Evolutionary conservation across 2,888 invertebrate species (phyloP), one percentile per base, ranked within the genome.

Genomic region (Quadriops clusia): DNA sequence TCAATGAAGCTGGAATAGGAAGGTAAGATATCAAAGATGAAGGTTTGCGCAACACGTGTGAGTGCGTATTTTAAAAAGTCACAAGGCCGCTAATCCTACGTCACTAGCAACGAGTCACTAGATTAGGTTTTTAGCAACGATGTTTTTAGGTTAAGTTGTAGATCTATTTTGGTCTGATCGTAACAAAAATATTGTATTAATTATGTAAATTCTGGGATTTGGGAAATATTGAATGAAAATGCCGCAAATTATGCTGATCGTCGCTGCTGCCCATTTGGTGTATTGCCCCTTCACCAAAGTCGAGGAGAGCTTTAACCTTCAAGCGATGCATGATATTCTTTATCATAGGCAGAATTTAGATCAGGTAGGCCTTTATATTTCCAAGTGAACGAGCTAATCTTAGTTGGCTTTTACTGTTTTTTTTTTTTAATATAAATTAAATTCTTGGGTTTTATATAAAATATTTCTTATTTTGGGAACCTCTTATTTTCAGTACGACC

Each of bases 261-360:
- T 83, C 46, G 81, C 84, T 36, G 71, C 76, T 45, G 72, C 81
- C 46, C 86, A 90, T 60, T 64, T 94, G 34, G 58, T 89, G 39
- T 70, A 84, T 47, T 91, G 93, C 53, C 97, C 97, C 30, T 95
- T 82, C 58, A 95, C 94, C 3, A 97, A 99, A 77, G 98, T 98
- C 28, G 98, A 98, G 64, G 98, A 99, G 67, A 97, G 95, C 63
- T 99, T 99, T 60, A 97, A 95, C 65, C 68, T 95, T 34, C 98
- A 99, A 67, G 97, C 98, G 12, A 83, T 85, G 60, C 98, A 99
- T 64, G 98, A 99, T 64, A 73, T 98, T 51, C 66, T 98, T 26
- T 93, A 87, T 63, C 79, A 90, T 58, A 73, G 81, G 44, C 68
- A 72, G 61, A 85, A 90, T 69, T 68, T 91, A 45, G 69, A 79